Percentiles rank a stretch among this genome's conserved stretches.
Evolutionary conservation across 2,888 invertebrate genomes (phyloP).

Genomic region (Diaperis boleti): DNA sequence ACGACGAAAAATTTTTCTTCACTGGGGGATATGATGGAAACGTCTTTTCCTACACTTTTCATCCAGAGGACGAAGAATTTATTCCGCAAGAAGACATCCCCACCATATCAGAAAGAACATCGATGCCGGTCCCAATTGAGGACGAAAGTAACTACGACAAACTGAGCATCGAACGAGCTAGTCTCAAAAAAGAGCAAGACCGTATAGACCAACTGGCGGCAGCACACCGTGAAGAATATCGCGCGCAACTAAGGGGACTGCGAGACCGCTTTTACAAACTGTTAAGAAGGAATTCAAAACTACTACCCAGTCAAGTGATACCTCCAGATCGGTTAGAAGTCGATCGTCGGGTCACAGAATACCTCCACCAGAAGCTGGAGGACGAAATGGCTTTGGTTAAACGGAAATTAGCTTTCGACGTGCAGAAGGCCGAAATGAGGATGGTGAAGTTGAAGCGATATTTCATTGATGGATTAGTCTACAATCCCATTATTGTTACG

Average conservation of each 20-base stretch:
- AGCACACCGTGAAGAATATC: conserved; percentile 73
- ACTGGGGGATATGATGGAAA: conserved; percentile 82
- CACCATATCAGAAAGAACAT: conserved; percentile 47
- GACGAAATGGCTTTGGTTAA: conserved; percentile 74
- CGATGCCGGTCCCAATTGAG: conserved; percentile 49
- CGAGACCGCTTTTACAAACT: conserved; percentile 43
- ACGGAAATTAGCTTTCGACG: conserved; percentile 76
- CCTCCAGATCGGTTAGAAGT: conserved; percentile 74
- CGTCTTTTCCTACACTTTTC: conserved; percentile 77
- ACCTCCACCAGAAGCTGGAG: conserved; percentile 72
- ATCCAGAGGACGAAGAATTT: conserved; percentile 64
- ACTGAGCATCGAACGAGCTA: conserved; percentile 75
- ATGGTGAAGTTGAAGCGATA: conserved; percentile 55
- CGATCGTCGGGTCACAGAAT: conserved; percentile 75
- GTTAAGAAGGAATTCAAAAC: conserved; percentile 67
- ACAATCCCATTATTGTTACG: conserved; percentile 72
- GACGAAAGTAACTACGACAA: conserved; percentile 64
- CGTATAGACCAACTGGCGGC: conserved; percentile 73
- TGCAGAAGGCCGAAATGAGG: conserved; percentile 76
- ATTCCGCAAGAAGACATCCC: conserved; percentile 55
- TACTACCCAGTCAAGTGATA: conserved; percentile 73
- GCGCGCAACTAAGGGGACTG: conserved; percentile 61
- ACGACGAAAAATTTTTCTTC: conserved; percentile 70
- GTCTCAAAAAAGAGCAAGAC: conserved; percentile 76
- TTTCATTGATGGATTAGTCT: conserved; percentile 66